Evolutionary conservation across 2,797 vertebrate species (phyloP).

Genomic region (Melanogrammus aeglefinus): DNA sequence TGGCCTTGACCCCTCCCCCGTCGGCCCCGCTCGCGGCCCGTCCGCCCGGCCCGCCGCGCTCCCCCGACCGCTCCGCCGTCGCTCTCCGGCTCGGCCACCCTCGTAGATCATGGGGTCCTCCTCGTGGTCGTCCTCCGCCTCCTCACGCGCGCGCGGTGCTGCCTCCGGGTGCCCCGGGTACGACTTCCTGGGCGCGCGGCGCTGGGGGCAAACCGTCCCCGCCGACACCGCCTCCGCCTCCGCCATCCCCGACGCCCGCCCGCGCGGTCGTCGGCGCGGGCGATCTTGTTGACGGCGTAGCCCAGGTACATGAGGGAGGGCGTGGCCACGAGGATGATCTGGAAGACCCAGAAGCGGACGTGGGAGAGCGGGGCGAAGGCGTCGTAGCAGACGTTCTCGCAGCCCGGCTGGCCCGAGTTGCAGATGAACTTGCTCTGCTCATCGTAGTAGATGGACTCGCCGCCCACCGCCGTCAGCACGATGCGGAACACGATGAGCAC

Average conservation of each 20-base stretch:
- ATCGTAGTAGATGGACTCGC: slow-evolving; percentile 94
- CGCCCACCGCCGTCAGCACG: slow-evolving; percentile 89
- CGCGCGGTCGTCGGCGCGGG: slow-evolving; percentile 69
- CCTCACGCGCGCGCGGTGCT: slow-evolving; percentile 64
- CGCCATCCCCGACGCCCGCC: slow-evolving; percentile 51
- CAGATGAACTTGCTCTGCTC: slow-evolving; percentile 95
- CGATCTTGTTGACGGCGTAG: slow-evolving; percentile 90
- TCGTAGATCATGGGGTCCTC: slow-evolving; percentile 83
- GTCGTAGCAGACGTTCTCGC: slow-evolving; percentile 93
- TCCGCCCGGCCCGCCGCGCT: too few species aligned
- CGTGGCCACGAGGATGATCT: slow-evolving; percentile 88
- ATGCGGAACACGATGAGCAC: slow-evolving; percentile 92
- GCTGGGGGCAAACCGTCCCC: slow-evolving; percentile 59
- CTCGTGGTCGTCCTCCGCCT: slow-evolving; percentile 74
- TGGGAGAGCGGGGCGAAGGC: slow-evolving; percentile 92
- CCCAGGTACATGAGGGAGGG: slow-evolving; percentile 91
- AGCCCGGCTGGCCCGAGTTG: slow-evolving; percentile 91
- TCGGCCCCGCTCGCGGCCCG: too few species aligned
- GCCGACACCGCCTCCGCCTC: slow-evolving; percentile 48
- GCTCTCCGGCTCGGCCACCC: slow-evolving; percentile 78
- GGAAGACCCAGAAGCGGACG: slow-evolving; percentile 95
- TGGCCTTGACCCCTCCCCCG: slow-evolving; percentile 54
- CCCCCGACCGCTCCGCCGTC: slow-evolving; percentile 59
- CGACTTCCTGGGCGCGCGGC: slow-evolving; percentile 51
- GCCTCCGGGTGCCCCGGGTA: slow-evolving; percentile 70